Percentiles rank a stretch among this genome's conserved stretches.
Evolutionary conservation across 2,113 vertebrate genomes (phyloP).

Genomic region (Macquaria ambigua): DNA sequence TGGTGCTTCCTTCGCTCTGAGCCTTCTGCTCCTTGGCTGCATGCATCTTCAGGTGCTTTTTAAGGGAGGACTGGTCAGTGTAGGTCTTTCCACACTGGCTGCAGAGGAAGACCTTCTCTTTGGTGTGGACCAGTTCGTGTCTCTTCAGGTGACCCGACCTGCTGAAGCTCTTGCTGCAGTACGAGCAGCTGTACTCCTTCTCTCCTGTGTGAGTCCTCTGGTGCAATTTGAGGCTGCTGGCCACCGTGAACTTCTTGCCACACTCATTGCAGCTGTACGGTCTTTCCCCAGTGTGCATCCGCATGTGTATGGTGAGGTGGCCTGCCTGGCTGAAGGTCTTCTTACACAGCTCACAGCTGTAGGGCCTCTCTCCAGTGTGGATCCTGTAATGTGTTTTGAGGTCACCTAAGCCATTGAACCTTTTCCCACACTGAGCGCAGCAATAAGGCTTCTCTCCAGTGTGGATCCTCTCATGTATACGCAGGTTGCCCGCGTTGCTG

Average conservation of each 20-base stretch:
- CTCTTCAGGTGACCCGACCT: conserved; percentile 82
- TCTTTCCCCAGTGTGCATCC: conserved; percentile 84
- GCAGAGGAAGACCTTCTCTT: conserved; percentile 76
- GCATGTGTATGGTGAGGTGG: conserved; percentile 85
- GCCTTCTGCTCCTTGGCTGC: conserved; percentile 34
- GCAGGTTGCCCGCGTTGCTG: conserved; percentile 80
- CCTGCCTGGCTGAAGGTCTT: conserved; percentile 85
- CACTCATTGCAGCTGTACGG: conserved; percentile 82
- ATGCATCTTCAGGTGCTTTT: conserved; percentile 78
- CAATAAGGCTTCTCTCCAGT: conserved; percentile 83
- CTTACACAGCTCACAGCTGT: conserved; percentile 82
- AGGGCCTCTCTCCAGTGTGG: conserved; percentile 85
- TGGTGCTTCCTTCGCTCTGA: conserved; percentile 32
- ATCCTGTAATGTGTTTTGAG: conserved; percentile 83
- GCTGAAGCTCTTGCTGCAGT: conserved; percentile 84
- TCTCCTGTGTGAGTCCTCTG: conserved; percentile 83
- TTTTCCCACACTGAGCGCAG: conserved; percentile 83
- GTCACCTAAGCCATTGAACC: conserved; percentile 81
- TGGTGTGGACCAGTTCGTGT: conserved; percentile 83
- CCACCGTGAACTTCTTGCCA: conserved; percentile 82
- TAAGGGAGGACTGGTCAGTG: conserved; percentile 74
- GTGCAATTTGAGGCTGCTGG: conserved; percentile 85
- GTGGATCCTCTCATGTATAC: conserved; percentile 83
- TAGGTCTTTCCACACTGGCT: conserved; percentile 71
- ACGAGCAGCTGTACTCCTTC: conserved; percentile 80